Base-by-base conservation (phyloP, 2,113 vertebrate species). In the Chionis minor region DNA sequence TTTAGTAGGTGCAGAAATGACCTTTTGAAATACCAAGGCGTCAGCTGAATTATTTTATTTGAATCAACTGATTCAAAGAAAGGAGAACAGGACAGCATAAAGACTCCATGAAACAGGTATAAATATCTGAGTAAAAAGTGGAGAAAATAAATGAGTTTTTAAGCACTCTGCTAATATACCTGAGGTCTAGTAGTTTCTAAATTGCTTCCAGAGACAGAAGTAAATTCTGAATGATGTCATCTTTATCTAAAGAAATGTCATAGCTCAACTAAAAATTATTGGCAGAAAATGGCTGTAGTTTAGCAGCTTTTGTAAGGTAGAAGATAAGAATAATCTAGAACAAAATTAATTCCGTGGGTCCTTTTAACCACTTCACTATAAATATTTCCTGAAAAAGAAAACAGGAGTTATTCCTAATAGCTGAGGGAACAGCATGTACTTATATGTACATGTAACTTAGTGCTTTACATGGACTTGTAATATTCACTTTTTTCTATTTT, bases 1-100 rank as follows among this genome's bases (percentile, higher is more conserved):
- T 84, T 81, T 81, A 89, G 63, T 89, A 89, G 55, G 93, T 96
- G 69, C n/a, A 89, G 59, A 96, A 96, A 67, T 92, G 91, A 94
- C 91, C 91, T 96, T 96, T 91, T 74, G 35, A 97, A 97, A 96
- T 96, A 90, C 49, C 81, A 95, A 80, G 44, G 38, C 0, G 0
- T 69, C 71, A 58, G 38, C 5, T 94, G 62, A 92, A 93, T 93
- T 94, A 82, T 92, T 90, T 92, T 26, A 4, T 82, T 88, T 80
- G 54, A 81, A 90, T 73, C 66, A 83, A 62, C 35, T 2, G 3
- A 54, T 58, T 77, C 69, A 80, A 93, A 94, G 71, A 61, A 91
- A 9, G 12, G 70, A 86, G 86, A 93, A 8, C 9, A 54, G 10
- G 10, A 49, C 42, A 56, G 5, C 7, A 33, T 66, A 55, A 74